Evolutionary conservation across 2,113 vertebrate genomes (phyloP).

Genomic region (Phaethornis superciliosus): DNA sequence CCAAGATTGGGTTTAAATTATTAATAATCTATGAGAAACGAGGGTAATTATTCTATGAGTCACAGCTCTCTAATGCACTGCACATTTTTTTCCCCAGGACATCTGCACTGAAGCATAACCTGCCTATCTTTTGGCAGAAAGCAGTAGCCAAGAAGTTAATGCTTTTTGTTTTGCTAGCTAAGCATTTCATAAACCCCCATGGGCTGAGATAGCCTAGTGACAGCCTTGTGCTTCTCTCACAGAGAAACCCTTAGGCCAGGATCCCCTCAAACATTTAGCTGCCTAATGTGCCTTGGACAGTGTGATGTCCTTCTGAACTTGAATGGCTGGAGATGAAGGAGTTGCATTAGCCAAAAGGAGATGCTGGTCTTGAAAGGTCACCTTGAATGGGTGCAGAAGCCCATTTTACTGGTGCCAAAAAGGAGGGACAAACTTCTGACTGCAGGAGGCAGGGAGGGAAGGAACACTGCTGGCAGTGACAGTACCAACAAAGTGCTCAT

Average conservation of each 20-base stretch:
- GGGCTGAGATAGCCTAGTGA: not conserved
- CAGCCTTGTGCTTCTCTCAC: not conserved
- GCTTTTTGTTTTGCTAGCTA: constrained; percentile 52
- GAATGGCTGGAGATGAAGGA: not conserved
- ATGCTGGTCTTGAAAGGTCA: not conserved
- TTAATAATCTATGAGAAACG: constrained; percentile 62
- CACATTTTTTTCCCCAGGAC: constrained; percentile 51
- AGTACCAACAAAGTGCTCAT: fast-evolving
- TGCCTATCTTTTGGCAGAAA: constrained; percentile 46
- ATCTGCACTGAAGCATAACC: constrained; percentile 29
- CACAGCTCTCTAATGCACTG: constrained; percentile 40
- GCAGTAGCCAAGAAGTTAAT: constrained; percentile 37
- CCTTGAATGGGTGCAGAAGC: not conserved
- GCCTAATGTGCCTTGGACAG: not conserved
- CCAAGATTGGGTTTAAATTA: constrained; percentile 66
- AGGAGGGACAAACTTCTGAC: not conserved
- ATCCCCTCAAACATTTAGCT: not conserved
- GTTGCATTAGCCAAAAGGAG: not conserved
- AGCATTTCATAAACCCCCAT: not conserved
- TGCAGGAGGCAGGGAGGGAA: not conserved
- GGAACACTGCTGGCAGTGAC: not conserved
- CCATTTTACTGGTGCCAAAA: not conserved
- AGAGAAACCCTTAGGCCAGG: not conserved
- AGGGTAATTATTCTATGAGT: constrained; percentile 50
- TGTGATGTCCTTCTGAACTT: not conserved